Conservation (phyloP, 2,113 vertebrate species). For the Alaudala cheleensis region DNA sequence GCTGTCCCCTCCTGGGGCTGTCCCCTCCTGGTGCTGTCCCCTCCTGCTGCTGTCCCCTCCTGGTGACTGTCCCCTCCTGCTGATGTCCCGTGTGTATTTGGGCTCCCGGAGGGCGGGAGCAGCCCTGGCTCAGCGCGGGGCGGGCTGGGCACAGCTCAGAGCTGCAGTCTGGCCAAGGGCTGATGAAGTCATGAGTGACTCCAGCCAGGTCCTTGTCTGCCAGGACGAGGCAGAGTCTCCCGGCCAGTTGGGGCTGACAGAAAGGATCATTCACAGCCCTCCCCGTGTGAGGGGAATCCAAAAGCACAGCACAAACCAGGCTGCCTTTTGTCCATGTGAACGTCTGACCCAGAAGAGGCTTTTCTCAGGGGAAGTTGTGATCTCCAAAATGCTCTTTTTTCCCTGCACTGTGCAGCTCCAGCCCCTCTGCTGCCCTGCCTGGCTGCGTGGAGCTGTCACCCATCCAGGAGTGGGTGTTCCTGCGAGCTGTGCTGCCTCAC, state of each 20-base stretch:
- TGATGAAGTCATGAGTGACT: constrained; percentile 25
- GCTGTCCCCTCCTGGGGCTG: too few species aligned
- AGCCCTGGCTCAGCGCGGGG: fast-evolving
- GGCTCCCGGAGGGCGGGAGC: not conserved
- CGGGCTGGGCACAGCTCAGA: not conserved
- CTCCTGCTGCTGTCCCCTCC: too few species aligned
- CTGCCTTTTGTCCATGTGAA: not conserved
- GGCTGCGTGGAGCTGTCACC: not conserved
- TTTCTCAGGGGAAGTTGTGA: not conserved
- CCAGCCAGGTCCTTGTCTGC: not conserved
- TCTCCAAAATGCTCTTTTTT: not conserved
- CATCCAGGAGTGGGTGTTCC: not conserved
- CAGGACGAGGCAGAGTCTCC: constrained; percentile 5
- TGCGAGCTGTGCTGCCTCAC: not conserved
- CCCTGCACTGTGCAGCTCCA: not conserved
- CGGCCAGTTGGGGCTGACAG: not conserved
- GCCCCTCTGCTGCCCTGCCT: not conserved
- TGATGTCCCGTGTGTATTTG: fast-evolving
- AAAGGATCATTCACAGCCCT: not conserved
- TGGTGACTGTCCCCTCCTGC: too few species aligned
- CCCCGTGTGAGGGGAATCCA: not conserved
- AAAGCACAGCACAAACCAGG: not conserved
- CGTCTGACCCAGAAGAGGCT: not conserved
- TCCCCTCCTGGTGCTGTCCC: too few species aligned
- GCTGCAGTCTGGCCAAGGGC: constrained; percentile 3